Base-by-base conservation (phyloP, 1,140 invertebrate species). In the Armadillidium nasatum region DNA sequence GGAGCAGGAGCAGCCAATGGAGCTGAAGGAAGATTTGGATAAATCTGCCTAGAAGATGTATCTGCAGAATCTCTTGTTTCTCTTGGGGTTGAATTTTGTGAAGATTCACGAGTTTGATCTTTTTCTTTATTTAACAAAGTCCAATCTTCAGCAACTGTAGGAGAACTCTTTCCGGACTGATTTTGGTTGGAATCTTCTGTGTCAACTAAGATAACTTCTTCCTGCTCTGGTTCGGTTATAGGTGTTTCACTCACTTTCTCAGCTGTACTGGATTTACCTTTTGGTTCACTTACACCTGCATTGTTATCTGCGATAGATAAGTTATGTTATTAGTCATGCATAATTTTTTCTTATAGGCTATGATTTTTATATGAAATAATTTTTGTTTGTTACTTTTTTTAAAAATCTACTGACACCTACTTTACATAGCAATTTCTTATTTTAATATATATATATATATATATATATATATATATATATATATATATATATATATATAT, bases 131-230 rank as follows among this genome's bases (percentile, higher is more conserved):
- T 81, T 6, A 82, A 78, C 7, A 82, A 23, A 19, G 78, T 82
- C 82, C 82, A 82, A 54, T 79, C 82, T 23, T 81, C 82, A 21
- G 67, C 46, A 10, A 79, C 77, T 23, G 70, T 44, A 23, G 73
- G 71, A 33, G 33, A 43, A 43, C 71, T 50, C 21, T 78, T 2
- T 15, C 50, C 19, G 1, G 50, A 60, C 50, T 3, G 11, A 19
- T 1, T 1, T 60, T 3, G 19, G 11, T 60, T 60, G 50, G 50
- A 60, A 2, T 13, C 11, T 60, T 60, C 50, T 1, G 11, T 19
- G 11, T 15, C 50, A 60, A 15, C 50, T 19, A 60, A 15, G 50
- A 60, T 13, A 13, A 60, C 50, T 19, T 15, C 50, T 19, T 3
- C 50, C 7, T 60, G 11, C 19, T 13, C 50, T 60, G 19, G 7